Evolutionary conservation across 2,797 vertebrate genomes (phyloP), one percentile per base, ranked within the genome.

Genomic region (Ctenochaetus hawaiiensis): DNA sequence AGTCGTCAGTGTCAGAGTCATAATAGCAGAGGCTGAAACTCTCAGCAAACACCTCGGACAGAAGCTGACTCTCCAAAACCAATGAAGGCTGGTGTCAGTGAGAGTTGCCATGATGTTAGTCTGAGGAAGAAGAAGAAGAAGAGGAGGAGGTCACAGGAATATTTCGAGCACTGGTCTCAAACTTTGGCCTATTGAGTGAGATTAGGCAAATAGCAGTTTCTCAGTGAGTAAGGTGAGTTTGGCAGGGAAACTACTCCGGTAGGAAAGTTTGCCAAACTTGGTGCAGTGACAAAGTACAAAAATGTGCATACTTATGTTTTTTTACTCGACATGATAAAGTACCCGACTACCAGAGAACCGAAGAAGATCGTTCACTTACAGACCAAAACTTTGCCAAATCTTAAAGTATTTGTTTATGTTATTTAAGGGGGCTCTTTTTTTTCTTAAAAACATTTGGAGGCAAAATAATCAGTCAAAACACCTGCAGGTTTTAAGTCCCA

Each of bases 1-100:
- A 79, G 85, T 70, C 65, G 56, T 84, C 75, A 48, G n/a, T 84
- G 82, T 66, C 79, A 58, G 66, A 48, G 65, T 83, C 67, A 13
- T 76, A 73, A 57, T 3, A 67, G 60, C 58, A 47, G 61, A 45
- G 23, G 68, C 68, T 57, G 62, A 79, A 61, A 54, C 14, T 51
- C 20, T 70, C 34, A 5, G 0, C 56, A 67, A 82, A 76, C 64
- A 49, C 62, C 58, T 71, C 58, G 60, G 56, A 72, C 62, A 62
- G 66, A 23, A 61, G 47, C 63, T 17, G 67, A 72, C n/a, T 59
- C 17, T 30, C 23, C 53, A 53, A 69, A 84, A 75, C n/a, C 13
- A 51, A 37, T 0, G 43, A 26, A 63, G 48, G 52, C 16, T 30
- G 26, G 26, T 30, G 26, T 30, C 26, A 30, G 26, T 30, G 26